phyloP scores from a whole-genome alignment of 2,113 vertebrate genomes.

The Catagonus wagneri region DNA sequence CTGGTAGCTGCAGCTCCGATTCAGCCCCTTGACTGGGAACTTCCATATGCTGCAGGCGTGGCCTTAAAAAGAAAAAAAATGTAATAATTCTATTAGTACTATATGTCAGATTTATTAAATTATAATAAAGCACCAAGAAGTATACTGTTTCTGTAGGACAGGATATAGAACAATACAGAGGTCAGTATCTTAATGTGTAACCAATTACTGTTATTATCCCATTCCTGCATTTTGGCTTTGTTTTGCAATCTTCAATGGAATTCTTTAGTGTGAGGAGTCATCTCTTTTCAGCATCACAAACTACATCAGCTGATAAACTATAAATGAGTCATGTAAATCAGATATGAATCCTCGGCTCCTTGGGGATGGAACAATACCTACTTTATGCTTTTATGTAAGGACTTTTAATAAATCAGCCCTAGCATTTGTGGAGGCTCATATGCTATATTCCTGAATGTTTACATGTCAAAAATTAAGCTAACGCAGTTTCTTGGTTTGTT shows the following conservation, averaged over 20 bases:
- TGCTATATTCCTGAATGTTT: background rate
- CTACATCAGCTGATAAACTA: background rate
- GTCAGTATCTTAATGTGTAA: background rate
- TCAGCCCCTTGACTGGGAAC: too few species aligned
- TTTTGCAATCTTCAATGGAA: background rate
- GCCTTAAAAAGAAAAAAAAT: background rate
- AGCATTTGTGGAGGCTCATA: background rate
- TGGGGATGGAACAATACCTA: background rate
- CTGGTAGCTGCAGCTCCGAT: too few species aligned
- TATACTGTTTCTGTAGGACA: background rate
- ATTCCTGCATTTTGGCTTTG: background rate
- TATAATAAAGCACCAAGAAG: background rate
- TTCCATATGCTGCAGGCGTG: too few species aligned
- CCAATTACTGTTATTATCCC: background rate
- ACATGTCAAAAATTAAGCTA: conserved; percentile 23
- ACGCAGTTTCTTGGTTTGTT: background rate
- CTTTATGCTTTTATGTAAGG: background rate
- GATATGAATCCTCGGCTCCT: background rate
- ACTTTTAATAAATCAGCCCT: background rate
- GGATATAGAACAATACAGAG: conserved; percentile 15
- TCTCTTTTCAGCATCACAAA: background rate
- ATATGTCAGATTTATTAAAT: background rate
- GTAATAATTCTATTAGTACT: background rate
- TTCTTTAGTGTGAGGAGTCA: background rate
- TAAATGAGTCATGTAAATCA: background rate